Conservation (phyloP, 2,888 invertebrate species). For the Tipula helvola region DNA sequence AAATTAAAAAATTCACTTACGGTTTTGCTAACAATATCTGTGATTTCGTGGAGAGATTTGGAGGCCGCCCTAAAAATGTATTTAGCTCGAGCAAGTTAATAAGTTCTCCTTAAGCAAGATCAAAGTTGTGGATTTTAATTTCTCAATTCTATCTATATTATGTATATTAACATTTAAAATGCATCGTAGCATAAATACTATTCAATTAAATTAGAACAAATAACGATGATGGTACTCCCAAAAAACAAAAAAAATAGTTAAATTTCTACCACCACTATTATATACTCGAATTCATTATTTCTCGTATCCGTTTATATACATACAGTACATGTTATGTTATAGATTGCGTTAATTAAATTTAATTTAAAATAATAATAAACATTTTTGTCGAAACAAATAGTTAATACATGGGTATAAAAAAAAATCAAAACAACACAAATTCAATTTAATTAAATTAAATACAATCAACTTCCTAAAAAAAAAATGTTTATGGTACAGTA, state of each 20-base stretch:
- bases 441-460: neutral
- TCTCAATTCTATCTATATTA: too few relatives aligned
- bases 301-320: neutral
- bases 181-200: neutral
- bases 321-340: neutral
- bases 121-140: too few relatives aligned
- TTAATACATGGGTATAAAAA: neutral
- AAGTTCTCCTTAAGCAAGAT: too few relatives aligned
- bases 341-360: neutral
- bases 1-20: too few relatives aligned
- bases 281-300: neutral
- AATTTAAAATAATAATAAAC: constrained; percentile 4
- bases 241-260: neutral
- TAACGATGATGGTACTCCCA: neutral
- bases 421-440: neutral
- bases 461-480: neutral
- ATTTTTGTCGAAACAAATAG: constrained; percentile 4
- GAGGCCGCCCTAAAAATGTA: too few relatives aligned
- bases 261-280: neutral
- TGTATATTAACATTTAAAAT: too few relatives aligned
- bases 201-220: neutral
- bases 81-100: too few relatives aligned
- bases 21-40: too few relatives aligned
- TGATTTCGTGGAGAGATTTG: too few relatives aligned
- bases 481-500: neutral